A percentile compares a stretch with the other conserved stretches of the same genome.
Conservation (phyloP, 2,888 invertebrate species). For the Scelioninae gen. 2 region DNA sequence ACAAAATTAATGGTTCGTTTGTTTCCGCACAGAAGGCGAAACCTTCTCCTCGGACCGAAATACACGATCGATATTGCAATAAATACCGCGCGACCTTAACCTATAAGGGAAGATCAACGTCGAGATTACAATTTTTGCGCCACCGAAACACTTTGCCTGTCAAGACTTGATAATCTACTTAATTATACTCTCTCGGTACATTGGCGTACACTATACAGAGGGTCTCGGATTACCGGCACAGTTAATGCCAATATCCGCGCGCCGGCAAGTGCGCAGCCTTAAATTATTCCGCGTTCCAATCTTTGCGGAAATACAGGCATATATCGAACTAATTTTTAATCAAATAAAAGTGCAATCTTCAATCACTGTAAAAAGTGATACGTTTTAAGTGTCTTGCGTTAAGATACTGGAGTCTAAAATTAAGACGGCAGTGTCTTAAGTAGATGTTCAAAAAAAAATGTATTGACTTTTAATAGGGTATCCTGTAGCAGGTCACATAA, state of each 20-base stretch:
- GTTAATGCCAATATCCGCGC: conserved; percentile 24
- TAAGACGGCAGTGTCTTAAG: too few relatives aligned
- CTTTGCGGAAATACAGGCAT: conserved; percentile 24
- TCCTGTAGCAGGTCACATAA: too few relatives aligned
- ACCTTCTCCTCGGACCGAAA: conserved; percentile 16
- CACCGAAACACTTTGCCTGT: conserved; percentile 33
- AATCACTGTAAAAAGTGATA: too few relatives aligned
- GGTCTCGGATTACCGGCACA: conserved; percentile 15
- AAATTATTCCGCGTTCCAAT: conserved; percentile 13
- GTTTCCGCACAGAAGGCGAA: conserved; percentile 6
- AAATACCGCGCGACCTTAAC: conserved; percentile 49
- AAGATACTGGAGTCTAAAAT: too few relatives aligned
- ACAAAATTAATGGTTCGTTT: conserved; percentile 22
- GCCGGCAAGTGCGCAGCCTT: conserved; percentile 14
- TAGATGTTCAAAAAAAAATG: too few relatives aligned
- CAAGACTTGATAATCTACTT: conserved; percentile 42
- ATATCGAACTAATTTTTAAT: too few relatives aligned
- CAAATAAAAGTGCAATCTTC: too few relatives aligned
- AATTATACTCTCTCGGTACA: conserved; percentile 38
- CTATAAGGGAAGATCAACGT: conserved; percentile 38
- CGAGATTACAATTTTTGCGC: conserved; percentile 21
- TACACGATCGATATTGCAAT: conserved; percentile 38
- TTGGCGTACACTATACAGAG: conserved; percentile 23
- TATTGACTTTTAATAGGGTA: too few relatives aligned
- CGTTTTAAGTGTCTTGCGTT: too few relatives aligned